Evolutionary conservation across 2,888 invertebrate species (phyloP).

Genomic region (Drosophila diplacantha): DNA sequence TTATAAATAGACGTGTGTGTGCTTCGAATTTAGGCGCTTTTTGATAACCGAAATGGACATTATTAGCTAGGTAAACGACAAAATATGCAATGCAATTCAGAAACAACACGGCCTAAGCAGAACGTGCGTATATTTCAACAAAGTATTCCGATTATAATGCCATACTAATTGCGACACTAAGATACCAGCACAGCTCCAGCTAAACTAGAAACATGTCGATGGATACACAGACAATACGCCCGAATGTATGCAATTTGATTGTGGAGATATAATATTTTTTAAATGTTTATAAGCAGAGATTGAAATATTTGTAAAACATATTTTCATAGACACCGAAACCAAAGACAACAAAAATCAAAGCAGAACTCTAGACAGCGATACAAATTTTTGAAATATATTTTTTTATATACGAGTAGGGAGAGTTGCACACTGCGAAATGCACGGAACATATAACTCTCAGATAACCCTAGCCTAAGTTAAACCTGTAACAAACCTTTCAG

Average conservation of each 20-base stretch:
- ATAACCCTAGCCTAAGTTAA: constrained; percentile 62
- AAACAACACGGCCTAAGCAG: constrained; percentile 51
- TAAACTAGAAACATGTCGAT: constrained; percentile 35
- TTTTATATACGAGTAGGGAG: constrained; percentile 51
- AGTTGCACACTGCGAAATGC: constrained; percentile 48
- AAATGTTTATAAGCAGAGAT: constrained; percentile 58
- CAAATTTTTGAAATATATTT: constrained; percentile 64
- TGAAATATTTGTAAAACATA: constrained; percentile 57
- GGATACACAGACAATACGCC: constrained; percentile 63
- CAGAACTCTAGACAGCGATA: constrained; percentile 34
- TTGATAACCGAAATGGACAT: constrained; percentile 57
- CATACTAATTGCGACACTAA: constrained; percentile 25
- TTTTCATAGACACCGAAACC: constrained; percentile 42
- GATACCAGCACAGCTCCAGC: constrained; percentile 29
- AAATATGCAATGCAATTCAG: constrained; percentile 46
- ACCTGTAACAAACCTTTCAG: constrained; percentile 24
- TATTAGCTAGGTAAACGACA: constrained; percentile 58
- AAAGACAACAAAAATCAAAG: constrained; percentile 24
- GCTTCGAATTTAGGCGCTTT: constrained; percentile 55
- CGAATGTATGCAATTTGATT: constrained; percentile 68
- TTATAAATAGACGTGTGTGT: constrained; percentile 35
- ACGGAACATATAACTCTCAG: constrained; percentile 52
- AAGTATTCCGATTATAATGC: constrained; percentile 41
- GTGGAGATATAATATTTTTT: constrained; percentile 70
- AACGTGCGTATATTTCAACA: constrained; percentile 14